These are phyloP conservation scores for Parazoanthus swiftii DNA, from an alignment of 92 coral and sea anemone genomes.

Conservation along the genomic window DNA sequence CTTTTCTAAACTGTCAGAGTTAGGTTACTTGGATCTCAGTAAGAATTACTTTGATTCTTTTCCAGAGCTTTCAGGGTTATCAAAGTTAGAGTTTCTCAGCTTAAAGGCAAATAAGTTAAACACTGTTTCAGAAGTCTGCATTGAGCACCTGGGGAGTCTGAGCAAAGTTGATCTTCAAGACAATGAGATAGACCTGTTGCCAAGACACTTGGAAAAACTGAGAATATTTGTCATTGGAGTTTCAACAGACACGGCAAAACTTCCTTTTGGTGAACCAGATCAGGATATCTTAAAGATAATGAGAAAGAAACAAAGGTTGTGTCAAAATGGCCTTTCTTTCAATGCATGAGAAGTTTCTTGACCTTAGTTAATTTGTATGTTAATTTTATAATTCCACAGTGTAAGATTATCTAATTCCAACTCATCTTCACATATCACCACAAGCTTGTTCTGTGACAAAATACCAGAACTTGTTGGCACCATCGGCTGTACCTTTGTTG, in stretches of 20 bases:
- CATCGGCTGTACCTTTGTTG: no score
- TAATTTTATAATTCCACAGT: no score
- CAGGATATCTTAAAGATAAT: constrained; percentile 43
- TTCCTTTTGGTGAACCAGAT: constrained; percentile 44
- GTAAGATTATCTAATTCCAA: no score
- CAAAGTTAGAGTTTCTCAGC: constrained; percentile 62
- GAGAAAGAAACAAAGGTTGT: constrained; percentile 47
- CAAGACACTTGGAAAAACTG: constrained; percentile 70
- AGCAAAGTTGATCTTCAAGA: constrained; percentile 76
- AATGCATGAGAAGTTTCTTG: not conserved
- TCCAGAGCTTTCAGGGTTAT: constrained; percentile 67
- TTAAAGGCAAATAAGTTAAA: constrained; percentile 67
- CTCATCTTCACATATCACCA: no score
- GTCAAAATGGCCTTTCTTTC: not conserved
- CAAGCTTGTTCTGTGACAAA: no score
- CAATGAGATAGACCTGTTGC: constrained; percentile 65
- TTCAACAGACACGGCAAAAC: constrained; percentile 39
- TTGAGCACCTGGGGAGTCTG: constrained; percentile 54
- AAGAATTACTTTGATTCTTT: constrained; percentile 65
- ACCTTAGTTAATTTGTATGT: no score
- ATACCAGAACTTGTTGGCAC: no score
- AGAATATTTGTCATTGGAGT: constrained; percentile 70
- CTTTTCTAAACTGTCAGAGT: constrained; percentile 59
- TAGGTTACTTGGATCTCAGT: constrained; percentile 74
- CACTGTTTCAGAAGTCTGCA: constrained; percentile 48